Evolutionary conservation across 2,888 invertebrate genomes (phyloP), one percentile per base, ranked within the genome.

Genomic region (Drosophila subquinaria): DNA sequence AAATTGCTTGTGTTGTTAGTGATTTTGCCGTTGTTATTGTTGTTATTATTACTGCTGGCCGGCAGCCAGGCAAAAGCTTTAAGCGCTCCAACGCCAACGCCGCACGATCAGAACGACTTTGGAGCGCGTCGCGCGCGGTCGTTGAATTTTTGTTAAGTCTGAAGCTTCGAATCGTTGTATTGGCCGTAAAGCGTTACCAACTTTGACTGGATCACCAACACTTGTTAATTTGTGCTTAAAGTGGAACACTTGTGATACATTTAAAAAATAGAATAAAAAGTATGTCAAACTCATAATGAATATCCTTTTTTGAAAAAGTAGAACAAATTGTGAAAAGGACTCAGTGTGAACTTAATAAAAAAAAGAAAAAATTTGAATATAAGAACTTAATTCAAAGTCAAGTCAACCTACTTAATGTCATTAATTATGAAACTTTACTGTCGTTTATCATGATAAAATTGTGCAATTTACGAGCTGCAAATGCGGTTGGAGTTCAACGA

Each of bases 81-180:
- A 85, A 89, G 85, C 85, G 81, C 67, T 81, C 72, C 73, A 83
- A 72, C 82, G 79, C 74, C 76, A 72, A 79, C 75, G 75, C 74
- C 68, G 62, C 69, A 76, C 87, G 90, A 90, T 91, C 91, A 91
- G 91, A 91, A 91, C 86, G 77, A 90, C 82, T 91, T 91, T 82
- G 80, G 78, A 90, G 87, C 84, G 91, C 82, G 86, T 80, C 81
- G 90, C 85, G 90, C 83, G 82, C 88, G 88, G 91, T 87, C 55
- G 81, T 76, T 75, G 23, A 59, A 67, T 72, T 50, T 47, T 13
- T 38, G 59, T 66, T 55, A 62, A 63, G 35, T 71, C 66, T 72
- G 47, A 65, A 68, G 50, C 53, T 65, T 52, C 42, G 60, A 48
- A 38, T 38, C 27, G 56, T 36, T 38, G 27, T 27, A 47, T 45